Conservation (phyloP, 1,140 invertebrate genomes). For the Drosophila sproati region DNA sequence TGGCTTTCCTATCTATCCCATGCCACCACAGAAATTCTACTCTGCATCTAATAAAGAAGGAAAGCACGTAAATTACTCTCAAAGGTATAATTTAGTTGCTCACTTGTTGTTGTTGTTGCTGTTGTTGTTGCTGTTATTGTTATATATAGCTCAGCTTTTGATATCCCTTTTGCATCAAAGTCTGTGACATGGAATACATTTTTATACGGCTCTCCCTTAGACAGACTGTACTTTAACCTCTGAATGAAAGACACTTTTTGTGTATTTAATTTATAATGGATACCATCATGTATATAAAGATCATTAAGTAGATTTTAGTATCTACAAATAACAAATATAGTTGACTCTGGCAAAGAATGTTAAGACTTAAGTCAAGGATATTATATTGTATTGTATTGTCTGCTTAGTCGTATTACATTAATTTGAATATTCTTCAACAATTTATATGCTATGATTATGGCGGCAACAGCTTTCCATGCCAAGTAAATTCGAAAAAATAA, state of each 20-base stretch:
- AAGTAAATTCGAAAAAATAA: neutral
- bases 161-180: constrained; percentile 59
- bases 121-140: constrained; percentile 24
- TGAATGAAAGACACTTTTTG: neutral
- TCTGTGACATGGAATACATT: constrained; percentile 42
- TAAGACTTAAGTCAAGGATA: too few relatives aligned
- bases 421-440: too few relatives aligned
- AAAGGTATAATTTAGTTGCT: constrained; percentile 76
- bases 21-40: constrained; percentile 12
- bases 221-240: constrained; percentile 25
- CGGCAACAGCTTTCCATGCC: too few relatives aligned
- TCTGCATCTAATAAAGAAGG: constrained; percentile 72
- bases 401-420: too few relatives aligned
- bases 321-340: too few relatives aligned
- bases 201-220: constrained; percentile 1
- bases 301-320: too few relatives aligned
- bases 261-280: neutral
- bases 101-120: constrained; percentile 42
- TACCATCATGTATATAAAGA: too few relatives aligned
- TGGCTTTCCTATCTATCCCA: constrained; percentile 10
- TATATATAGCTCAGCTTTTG: constrained; percentile 31
- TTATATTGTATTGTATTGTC: too few relatives aligned
- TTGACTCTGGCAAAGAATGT: too few relatives aligned
- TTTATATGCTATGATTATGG: too few relatives aligned
- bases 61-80: constrained; percentile 81